Evolutionary conservation across 2,113 vertebrate species (phyloP).

Genomic region (Cyanoderma ruficeps): DNA sequence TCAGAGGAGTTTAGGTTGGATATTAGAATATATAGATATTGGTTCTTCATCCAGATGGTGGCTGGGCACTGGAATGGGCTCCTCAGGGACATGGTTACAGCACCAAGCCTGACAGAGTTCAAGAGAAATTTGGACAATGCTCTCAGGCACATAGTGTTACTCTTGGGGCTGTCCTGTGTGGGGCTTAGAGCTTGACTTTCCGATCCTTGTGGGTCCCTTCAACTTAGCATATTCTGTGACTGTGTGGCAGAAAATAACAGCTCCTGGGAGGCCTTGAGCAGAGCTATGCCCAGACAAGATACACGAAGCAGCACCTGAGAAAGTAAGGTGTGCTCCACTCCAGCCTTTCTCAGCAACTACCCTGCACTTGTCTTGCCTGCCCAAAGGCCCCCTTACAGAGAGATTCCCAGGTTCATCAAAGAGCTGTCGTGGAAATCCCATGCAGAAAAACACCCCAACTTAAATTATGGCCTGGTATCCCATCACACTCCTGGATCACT

Average conservation of each 20-base stretch:
- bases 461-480: neutral
- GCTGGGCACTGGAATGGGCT: neutral
- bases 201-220: neutral
- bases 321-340: neutral
- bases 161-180: neutral
- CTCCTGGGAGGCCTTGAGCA: neutral
- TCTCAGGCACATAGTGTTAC: neutral
- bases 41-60: neutral
- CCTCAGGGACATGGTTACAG: neutral
- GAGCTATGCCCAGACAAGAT: neutral
- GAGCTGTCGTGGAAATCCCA: neutral
- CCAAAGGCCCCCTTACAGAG: neutral
- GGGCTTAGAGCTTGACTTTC: neutral
- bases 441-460: accelerated
- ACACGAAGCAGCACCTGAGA: neutral
- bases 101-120: neutral
- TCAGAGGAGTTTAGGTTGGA: neutral
- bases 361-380: neutral
- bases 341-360: neutral
- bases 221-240: neutral
- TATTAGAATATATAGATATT: neutral
- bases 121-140: neutral
- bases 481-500: neutral
- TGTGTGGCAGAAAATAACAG: neutral
- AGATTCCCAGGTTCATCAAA: neutral